Evolutionary conservation across 2,797 vertebrate genomes (phyloP).

Genomic region (Florisuga fusca): DNA sequence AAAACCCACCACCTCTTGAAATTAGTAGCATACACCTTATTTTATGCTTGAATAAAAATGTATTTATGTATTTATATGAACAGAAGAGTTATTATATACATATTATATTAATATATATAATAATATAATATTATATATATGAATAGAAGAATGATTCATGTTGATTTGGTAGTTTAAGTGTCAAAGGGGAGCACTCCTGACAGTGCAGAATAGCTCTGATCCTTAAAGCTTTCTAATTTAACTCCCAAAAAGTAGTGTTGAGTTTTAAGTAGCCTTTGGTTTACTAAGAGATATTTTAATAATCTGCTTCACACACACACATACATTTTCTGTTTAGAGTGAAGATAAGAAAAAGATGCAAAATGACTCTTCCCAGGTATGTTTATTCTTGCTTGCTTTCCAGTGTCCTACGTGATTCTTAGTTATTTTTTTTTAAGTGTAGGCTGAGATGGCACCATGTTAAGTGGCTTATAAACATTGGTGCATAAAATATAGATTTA

Average conservation of each 20-base stretch:
- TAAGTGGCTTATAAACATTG: not conserved
- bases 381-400: not conserved
- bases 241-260: not conserved
- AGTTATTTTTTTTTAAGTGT: not conserved
- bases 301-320: not conserved
- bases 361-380: not conserved
- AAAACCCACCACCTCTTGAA: not conserved
- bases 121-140: no score
- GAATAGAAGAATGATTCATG: not conserved
- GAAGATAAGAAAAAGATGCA: not conserved
- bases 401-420: not conserved
- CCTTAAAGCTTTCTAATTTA: not conserved
- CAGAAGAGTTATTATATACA: no score
- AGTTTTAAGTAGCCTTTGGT: not conserved
- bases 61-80: not conserved
- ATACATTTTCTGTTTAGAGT: not conserved
- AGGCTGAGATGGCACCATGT: not conserved
- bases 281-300: not conserved
- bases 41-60: not conserved
- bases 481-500: not conserved
- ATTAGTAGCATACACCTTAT: not conserved
- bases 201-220: not conserved
- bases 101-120: no score
- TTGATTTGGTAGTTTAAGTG: not conserved
- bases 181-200: not conserved